Evolutionary conservation across 92 coral and sea anemone species (phyloP).

Genomic region (Isaurus tuberculatus): DNA sequence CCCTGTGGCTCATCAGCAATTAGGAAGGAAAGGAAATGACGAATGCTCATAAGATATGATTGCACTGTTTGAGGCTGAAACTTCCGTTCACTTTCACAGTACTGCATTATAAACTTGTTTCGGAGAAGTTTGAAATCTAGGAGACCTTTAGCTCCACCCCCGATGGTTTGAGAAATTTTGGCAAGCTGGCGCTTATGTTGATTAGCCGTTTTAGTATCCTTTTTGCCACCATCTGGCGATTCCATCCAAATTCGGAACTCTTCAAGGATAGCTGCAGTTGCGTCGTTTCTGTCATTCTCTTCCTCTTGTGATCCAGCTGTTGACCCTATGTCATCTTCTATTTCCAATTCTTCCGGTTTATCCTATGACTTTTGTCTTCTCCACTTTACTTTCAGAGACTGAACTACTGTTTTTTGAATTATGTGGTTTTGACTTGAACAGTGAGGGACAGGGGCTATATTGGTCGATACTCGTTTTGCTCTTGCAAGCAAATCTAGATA

Average conservation of each 20-base stretch:
- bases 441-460: neutral
- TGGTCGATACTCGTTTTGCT: slow-evolving; percentile 18
- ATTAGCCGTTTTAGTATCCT: slow-evolving; percentile 3
- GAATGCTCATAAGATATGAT: slow-evolving; percentile 47
- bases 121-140: slow-evolving; percentile 12
- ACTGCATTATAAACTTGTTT: neutral
- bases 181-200: slow-evolving; percentile 27
- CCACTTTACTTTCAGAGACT: slow-evolving; percentile 24
- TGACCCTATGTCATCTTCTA: slow-evolving; percentile 11
- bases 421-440: slow-evolving; percentile 7
- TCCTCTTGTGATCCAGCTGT: neutral
- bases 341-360: neutral
- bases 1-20: slow-evolving; percentile 26
- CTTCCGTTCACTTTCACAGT: neutral
- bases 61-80: slow-evolving; percentile 25
- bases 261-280: slow-evolving; percentile 25
- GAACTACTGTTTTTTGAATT: neutral
- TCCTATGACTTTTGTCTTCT: neutral
- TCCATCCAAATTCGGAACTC: slow-evolving; percentile 34
- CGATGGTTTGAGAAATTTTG: neutral
- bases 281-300: neutral
- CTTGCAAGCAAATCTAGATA: slow-evolving; percentile 9
- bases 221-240: slow-evolving; percentile 40
- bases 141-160: slow-evolving; percentile 5
- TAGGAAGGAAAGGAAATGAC: slow-evolving; percentile 23